Evolutionary conservation across 2,113 vertebrate genomes (phyloP).

Genomic region (Leptobrachium ailaonicum): DNA sequence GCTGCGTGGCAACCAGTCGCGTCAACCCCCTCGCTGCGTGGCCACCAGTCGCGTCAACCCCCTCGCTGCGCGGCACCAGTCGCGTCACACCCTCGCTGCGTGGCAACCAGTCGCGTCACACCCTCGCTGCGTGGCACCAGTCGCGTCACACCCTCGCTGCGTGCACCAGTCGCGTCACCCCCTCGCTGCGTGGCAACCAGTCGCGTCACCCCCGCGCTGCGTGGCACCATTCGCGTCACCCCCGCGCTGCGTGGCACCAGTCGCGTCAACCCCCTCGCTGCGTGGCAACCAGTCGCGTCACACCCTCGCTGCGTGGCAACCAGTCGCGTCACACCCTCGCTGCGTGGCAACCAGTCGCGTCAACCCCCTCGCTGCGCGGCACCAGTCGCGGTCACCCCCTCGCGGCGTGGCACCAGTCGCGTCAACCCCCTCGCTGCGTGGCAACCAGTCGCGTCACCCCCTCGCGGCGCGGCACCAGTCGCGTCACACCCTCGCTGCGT

Average conservation of each 20-base stretch:
- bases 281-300: not conserved
- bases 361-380: not conserved
- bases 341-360: not conserved
- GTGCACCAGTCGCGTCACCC: too few species aligned
- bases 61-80: not conserved
- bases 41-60: too few species aligned
- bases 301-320: too few species aligned
- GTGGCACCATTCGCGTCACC: too few species aligned
- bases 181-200: not conserved
- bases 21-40: not conserved
- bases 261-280: not conserved
- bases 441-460: not conserved
- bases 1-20: not conserved
- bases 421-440: not conserved
- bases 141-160: not conserved
- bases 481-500: not conserved
- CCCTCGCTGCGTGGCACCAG: not conserved
- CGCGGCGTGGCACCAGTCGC: too few species aligned
- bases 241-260: too few species aligned
- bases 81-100: too few species aligned
- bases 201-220: too few species aligned
- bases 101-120: not conserved
- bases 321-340: not conserved
- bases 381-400: not conserved
- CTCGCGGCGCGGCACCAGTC: not conserved